These are phyloP conservation scores for Atrina japonica DNA, from an alignment of 2,888 invertebrate genomes.

Conservation along the genomic window DNA sequence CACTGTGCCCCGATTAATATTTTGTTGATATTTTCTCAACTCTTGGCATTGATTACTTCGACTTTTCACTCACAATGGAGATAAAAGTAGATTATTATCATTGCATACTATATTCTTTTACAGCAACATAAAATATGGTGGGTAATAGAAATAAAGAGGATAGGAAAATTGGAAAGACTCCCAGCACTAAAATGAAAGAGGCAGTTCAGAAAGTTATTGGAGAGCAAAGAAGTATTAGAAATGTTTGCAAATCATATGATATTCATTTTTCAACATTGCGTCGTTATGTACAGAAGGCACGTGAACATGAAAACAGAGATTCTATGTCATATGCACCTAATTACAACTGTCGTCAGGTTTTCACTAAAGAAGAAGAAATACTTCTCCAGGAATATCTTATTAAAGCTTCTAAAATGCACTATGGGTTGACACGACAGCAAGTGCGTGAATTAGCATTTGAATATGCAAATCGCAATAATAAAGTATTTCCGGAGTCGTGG, in stretches of 20 bases:
- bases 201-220: neutral
- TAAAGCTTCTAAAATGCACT: conserved; percentile 23
- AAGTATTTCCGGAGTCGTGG: conserved; percentile 33
- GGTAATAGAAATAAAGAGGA: too few species aligned
- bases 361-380: conserved; percentile 28
- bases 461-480: conserved; percentile 16
- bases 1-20: too few species aligned
- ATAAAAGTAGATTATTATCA: too few species aligned
- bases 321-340: neutral
- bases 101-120: too few species aligned
- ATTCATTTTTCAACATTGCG: neutral
- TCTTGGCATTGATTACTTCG: too few species aligned
- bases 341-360: conserved; percentile 21
- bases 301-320: neutral
- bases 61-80: too few species aligned
- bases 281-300: conserved; percentile 3
- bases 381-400: conserved; percentile 20
- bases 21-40: too few species aligned
- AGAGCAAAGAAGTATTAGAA: neutral
- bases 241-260: neutral
- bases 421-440: conserved; percentile 32
- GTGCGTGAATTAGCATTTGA: conserved; percentile 36
- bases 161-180: neutral
- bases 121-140: too few species aligned
- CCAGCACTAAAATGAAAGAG: neutral